Conservation (phyloP, 2,113 vertebrate species). For the Cyprinodon tularosa region DNA sequence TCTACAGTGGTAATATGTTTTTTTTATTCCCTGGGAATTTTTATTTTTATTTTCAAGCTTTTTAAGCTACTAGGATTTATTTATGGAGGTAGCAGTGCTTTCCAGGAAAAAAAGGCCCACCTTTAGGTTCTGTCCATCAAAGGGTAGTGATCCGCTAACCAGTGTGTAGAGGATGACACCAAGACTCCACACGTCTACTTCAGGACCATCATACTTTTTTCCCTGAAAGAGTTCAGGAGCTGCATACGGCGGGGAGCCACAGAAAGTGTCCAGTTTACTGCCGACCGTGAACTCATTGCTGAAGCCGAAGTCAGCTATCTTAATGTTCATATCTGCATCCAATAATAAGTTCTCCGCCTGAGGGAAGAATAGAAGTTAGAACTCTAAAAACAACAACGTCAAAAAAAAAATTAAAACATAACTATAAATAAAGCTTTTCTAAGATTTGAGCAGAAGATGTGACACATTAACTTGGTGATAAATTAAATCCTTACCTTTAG, state of each 20-base stretch:
- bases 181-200: slow-evolving; percentile 97
- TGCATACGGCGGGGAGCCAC: slow-evolving; percentile 94
- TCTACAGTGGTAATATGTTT: neutral
- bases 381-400: neutral
- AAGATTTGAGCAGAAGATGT: neutral
- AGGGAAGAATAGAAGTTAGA: slow-evolving; percentile 27
- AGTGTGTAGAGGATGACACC: slow-evolving; percentile 96
- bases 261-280: slow-evolving; percentile 97
- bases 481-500: slow-evolving; percentile 84
- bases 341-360: slow-evolving; percentile 97
- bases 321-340: slow-evolving; percentile 98
- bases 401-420: neutral
- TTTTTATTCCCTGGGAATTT: neutral
- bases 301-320: slow-evolving; percentile 98
- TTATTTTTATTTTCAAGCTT: neutral
- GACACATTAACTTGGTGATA: slow-evolving; percentile 9
- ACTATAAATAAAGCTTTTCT: neutral
- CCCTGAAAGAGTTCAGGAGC: slow-evolving; percentile 97
- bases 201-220: slow-evolving; percentile 95
- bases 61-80: neutral
- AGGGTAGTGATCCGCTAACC: slow-evolving; percentile 95
- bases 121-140: slow-evolving; percentile 97
- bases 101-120: slow-evolving; percentile 61
- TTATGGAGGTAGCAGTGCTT: neutral
- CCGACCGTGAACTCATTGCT: slow-evolving; percentile 97